Percentiles rank a stretch among this genome's conserved stretches.
Evolutionary conservation across 2,888 invertebrate genomes (phyloP).

Genomic region (Carcina quercana): DNA sequence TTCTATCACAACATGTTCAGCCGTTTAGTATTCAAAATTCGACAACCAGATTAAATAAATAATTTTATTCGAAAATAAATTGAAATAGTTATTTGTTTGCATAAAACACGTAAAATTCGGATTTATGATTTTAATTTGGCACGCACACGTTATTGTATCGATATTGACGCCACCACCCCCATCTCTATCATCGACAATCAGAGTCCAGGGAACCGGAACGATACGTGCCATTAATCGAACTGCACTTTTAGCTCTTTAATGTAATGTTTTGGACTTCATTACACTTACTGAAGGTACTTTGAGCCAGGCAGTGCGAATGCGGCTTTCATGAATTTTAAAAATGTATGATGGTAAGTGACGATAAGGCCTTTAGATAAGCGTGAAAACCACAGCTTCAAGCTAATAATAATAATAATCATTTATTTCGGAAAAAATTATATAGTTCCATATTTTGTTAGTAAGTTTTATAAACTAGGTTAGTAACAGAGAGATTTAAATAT

Average conservation of each 20-base stretch:
- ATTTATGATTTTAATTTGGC: constrained; percentile 3
- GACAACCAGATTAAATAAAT: neutral
- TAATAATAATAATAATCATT: no score
- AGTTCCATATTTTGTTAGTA: no score
- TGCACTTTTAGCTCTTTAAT: constrained; percentile 28
- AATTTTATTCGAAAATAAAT: neutral
- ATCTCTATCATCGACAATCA: constrained; percentile 14
- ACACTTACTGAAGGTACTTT: no score
- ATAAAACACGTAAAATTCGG: neutral
- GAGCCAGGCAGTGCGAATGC: no score
- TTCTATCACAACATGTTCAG: neutral
- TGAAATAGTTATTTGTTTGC: neutral
- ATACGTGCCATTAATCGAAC: constrained; percentile 27
- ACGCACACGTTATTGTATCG: constrained; percentile 13
- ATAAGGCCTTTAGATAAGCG: no score
- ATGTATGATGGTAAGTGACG: no score
- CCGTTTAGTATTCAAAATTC: neutral
- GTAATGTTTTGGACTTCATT: constrained; percentile 31
- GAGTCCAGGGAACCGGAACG: constrained; percentile 18
- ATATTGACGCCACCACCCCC: no score
- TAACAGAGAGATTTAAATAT: no score
- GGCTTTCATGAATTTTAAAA: no score
- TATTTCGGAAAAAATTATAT: no score
- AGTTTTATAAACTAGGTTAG: no score
- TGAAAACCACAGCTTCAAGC: no score